phyloP scores from a whole-genome alignment of 2,113 vertebrate species.

The Ia io region DNA sequence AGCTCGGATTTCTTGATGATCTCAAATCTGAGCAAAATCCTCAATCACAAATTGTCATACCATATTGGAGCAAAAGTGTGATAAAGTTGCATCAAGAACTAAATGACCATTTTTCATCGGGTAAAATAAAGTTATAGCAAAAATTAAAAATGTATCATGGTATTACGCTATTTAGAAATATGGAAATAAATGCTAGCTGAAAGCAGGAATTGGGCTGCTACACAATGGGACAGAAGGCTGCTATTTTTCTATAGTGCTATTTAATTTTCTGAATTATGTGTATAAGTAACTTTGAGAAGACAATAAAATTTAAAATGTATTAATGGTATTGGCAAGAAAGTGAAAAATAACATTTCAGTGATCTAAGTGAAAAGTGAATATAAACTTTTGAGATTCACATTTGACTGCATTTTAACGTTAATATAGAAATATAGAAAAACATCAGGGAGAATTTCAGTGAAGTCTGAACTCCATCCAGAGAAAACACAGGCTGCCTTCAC shows the following conservation, averaged over 20 bases:
- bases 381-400: background rate
- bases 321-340: constrained; percentile 24
- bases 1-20: background rate
- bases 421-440: constrained; percentile 4
- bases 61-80: background rate
- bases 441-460: constrained; percentile 8
- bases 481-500: constrained; percentile 4
- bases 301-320: background rate
- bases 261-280: background rate
- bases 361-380: constrained; percentile 25
- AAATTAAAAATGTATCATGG: background rate
- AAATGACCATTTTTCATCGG: background rate
- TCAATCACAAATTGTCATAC: background rate
- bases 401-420: constrained; percentile 36
- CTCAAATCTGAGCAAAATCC: background rate
- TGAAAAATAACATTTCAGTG: background rate
- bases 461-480: background rate
- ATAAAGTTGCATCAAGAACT: background rate
- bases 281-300: background rate
- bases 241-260: background rate
- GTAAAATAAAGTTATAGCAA: background rate
- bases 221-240: background rate
- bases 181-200: background rate
- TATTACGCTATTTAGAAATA: background rate
- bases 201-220: background rate